Evolutionary conservation across 1,140 invertebrate species (phyloP), one percentile per base, ranked within the genome.

Genomic region (Drosophila kikkawai): DNA sequence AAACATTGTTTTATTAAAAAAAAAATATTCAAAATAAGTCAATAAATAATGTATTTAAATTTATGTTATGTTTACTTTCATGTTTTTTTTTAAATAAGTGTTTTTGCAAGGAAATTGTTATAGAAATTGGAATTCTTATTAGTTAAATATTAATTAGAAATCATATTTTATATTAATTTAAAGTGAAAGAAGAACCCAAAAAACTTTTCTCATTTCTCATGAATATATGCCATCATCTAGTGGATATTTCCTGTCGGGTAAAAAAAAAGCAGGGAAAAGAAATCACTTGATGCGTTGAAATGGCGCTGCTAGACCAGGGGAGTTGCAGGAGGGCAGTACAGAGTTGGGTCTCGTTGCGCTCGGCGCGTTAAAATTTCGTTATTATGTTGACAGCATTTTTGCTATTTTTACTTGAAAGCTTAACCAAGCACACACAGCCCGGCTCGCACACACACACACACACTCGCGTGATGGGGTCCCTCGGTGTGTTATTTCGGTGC

Each of bases 381-480:
- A 91, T 90, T 90, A 90, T 90, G 85, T 90, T 90, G 85, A 90
- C 85, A 90, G 85, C 70, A 82, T 77, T 90, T 90, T 90, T 90
- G 85, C 85, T 90, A 90, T 90, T 90, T 90, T 90, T 90, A 90
- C 82, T 90, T 75, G 85, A 90, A 90, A 88, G 84, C 84, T 87
- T 87, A 87, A 87, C 80, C 84, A 84, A 87, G 76, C 80, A 76
- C 68, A 64, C 64, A 70, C 59, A 69, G 41, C 17, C 51, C 17
- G 32, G 12, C 50, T 4, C n/a, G 44, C 36, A 56, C 13, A 13
- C 32, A 29, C 9, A 19, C 47, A 61, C 39, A 47, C 9, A 19
- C 47, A 53, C 39, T 41, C 51, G 66, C 37, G 37, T 15, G 50
- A 65, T 83, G 63, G 47, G 50, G 67, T 90, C 77, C 84, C 81